These are phyloP conservation scores for Melanocharis versteri DNA, from an alignment of 2,113 vertebrate species.

Conservation along the genomic window DNA sequence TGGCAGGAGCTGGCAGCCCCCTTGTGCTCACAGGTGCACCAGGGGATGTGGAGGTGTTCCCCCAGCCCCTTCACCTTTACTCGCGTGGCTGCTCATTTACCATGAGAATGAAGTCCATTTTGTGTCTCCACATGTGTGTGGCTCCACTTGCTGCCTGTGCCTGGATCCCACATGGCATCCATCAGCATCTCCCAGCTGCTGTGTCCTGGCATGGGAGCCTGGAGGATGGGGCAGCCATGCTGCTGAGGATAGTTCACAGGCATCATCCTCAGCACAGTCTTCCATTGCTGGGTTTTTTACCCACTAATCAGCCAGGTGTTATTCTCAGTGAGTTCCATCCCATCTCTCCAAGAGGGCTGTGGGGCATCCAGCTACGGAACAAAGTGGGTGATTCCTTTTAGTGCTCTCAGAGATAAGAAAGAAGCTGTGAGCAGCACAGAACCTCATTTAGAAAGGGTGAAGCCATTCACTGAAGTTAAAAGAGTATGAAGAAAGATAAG, in stretches of 20 bases:
- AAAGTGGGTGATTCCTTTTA: not conserved
- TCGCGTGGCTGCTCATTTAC: too few relatives aligned
- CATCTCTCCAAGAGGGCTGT: not conserved
- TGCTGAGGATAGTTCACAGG: not conserved
- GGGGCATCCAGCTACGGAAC: not conserved
- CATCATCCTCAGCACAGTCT: not conserved
- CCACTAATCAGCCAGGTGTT: not conserved
- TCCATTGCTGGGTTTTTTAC: not conserved
- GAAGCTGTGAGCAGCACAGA: not conserved
- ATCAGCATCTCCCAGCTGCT: not conserved
- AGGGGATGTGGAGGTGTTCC: too few relatives aligned
- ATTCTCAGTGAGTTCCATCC: not conserved
- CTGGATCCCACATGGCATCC: not conserved
- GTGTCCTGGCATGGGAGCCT: not conserved
- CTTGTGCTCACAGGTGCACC: too few relatives aligned
- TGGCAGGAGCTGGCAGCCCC: too few relatives aligned
- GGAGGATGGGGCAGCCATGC: not conserved
- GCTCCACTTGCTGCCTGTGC: not conserved
- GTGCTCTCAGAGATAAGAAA: not conserved
- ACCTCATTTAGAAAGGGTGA: not conserved
- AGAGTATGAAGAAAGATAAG: conserved; percentile 1
- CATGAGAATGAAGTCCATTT: too few relatives aligned
- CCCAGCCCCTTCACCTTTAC: too few relatives aligned
- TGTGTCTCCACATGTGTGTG: too few relatives aligned
- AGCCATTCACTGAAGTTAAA: not conserved